Percentiles rank a stretch among this genome's conserved stretches.
These are phyloP conservation scores for Anastrepha obliqua DNA, from an alignment of 1,140 invertebrate genomes.

Conservation along the genomic window DNA sequence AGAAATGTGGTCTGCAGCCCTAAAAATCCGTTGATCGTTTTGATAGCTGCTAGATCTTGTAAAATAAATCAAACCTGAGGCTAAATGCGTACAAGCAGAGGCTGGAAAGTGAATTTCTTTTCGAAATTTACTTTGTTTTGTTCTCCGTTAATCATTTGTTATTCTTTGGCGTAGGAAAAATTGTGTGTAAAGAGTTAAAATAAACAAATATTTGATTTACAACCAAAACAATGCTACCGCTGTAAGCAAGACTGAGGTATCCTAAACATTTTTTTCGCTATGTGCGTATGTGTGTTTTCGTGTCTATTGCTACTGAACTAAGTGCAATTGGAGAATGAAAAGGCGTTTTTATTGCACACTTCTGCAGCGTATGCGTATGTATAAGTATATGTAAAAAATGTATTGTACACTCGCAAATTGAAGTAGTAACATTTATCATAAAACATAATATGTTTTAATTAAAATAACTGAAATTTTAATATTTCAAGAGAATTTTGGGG, in stretches of 20 bases:
- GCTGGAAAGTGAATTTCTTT: background rate
- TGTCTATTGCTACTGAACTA: background rate
- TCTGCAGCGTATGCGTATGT: background rate
- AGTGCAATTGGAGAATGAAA: slow-evolving; percentile 4
- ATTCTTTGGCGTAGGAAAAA: slow-evolving; percentile 54
- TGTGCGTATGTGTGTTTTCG: background rate
- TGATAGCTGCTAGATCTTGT: slow-evolving; percentile 19
- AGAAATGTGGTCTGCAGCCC: background rate
- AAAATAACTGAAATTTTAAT: no score
- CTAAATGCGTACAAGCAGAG: background rate
- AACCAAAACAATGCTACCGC: slow-evolving; percentile 20
- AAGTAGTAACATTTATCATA: no score
- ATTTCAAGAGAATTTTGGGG: no score
- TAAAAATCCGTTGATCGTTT: slow-evolving; percentile 18
- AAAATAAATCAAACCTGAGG: slow-evolving; percentile 6
- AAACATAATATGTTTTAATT: no score
- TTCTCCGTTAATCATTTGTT: background rate
- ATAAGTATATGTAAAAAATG: no score
- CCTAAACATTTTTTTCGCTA: background rate
- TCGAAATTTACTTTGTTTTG: background rate
- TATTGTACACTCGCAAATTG: no score
- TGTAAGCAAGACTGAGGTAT: background rate
- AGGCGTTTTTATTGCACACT: background rate
- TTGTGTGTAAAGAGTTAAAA: slow-evolving; percentile 60
- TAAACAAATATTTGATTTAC: slow-evolving; percentile 60